Evolutionary conservation across 2,888 invertebrate species (phyloP).

Genomic region (Melinaea marsaeus): DNA sequence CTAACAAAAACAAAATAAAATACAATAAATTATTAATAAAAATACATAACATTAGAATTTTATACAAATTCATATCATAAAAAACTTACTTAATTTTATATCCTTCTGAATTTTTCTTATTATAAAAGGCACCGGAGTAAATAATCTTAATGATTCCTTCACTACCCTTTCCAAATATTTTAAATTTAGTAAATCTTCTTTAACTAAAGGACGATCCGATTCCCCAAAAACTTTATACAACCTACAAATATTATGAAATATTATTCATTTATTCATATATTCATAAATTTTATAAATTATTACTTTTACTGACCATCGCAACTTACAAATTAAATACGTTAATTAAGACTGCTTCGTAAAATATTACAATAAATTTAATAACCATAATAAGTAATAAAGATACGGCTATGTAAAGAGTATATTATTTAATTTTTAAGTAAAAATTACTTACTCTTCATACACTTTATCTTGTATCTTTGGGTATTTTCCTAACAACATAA

Average conservation of each 20-base stretch:
- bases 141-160: conserved; percentile 62
- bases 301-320: no score
- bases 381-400: background rate
- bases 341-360: background rate
- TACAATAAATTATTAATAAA: background rate
- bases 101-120: conserved; percentile 64
- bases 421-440: background rate
- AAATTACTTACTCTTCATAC: conserved; percentile 59
- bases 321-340: no score
- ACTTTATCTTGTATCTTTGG: conserved; percentile 69
- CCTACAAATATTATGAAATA: conserved; percentile 38
- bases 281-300: no score
- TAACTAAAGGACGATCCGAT: conserved; percentile 52
- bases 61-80: background rate
- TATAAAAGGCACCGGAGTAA: conserved; percentile 65
- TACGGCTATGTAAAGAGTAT: no score
- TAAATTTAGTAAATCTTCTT: conserved; percentile 56
- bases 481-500: conserved; percentile 65
- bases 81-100: conserved; percentile 58
- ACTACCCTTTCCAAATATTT: conserved; percentile 63
- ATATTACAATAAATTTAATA: background rate
- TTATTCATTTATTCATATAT: no score
- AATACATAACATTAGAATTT: no score
- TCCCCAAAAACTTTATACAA: conserved; percentile 57
- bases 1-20: conserved; percentile 36